Evolutionary conservation across 2,797 vertebrate genomes (phyloP), one percentile per base, ranked within the genome.

Genomic region (Pterois miles): DNA sequence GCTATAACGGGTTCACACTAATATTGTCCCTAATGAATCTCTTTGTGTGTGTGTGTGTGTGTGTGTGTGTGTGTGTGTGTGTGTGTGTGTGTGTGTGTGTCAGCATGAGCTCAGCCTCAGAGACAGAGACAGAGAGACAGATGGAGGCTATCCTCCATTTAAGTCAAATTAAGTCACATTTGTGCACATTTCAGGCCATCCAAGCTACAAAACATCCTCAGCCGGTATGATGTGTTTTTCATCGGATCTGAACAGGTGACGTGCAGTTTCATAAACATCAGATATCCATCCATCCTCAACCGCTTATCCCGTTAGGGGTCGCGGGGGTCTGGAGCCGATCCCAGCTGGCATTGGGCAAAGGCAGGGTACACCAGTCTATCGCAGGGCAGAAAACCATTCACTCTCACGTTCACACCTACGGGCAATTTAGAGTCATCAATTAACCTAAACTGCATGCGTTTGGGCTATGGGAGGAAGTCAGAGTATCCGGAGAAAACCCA

Each of bases 1-100:
- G 66, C 43, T 74, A 52, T 78, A 80, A 85, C 8, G 36, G 22
- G 8, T 73, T 87, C 82, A 83, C 74, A 82, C 83, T 66, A 74
- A 81, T 72, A 78, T 74, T 71, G 6, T 53, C 72, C 33, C 38
- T 75, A 82, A 86, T 84, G 81, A 86, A 76, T 71, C 64, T 66
- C 29, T 34, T 34, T 31, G 16, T n/a, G 34, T 71, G 33, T 78
- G 57, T 56, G 23, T 36, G 36, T 53, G 25, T 53, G 53, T 40
- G 9, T 71, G 48, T 63, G 20, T 40, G 69, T 46, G 38, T 48
- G 66, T 52, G 48, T 43, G n/a, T 31, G 16, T n/a, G 34, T 71
- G 33, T 78, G 57, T 56, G 23, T 36, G 36, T 53, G 66, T 40
- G 59, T 48, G 11, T 53, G 65, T 22, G 31, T 36, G 36, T 18